phyloP scores from a whole-genome alignment of 2,888 invertebrate species.

The Mantis religiosa region DNA sequence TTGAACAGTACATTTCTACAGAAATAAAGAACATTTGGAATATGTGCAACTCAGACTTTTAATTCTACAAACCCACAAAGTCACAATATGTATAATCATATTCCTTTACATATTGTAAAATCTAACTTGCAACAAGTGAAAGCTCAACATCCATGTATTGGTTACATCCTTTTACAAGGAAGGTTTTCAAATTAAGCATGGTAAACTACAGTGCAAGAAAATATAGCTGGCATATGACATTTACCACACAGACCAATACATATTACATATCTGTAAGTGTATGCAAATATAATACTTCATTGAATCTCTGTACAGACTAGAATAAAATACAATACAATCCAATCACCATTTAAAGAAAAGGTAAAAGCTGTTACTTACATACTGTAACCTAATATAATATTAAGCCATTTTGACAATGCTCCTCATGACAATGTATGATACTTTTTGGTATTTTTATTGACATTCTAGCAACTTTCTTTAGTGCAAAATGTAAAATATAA shows the following conservation, averaged over 20 bases:
- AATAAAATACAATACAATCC: neutral
- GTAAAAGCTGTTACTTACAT: neutral
- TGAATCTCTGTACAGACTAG: neutral
- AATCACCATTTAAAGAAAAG: neutral
- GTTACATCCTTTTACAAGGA: too few species aligned
- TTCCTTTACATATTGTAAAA: too few species aligned
- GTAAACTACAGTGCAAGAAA: neutral
- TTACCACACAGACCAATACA: neutral
- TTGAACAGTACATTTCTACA: too few species aligned
- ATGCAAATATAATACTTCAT: neutral
- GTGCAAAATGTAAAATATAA: neutral
- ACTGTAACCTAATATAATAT: neutral
- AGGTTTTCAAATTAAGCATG: too few species aligned
- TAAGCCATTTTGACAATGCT: neutral
- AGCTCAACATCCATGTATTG: too few species aligned
- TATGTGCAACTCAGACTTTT: too few species aligned
- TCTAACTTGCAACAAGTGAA: too few species aligned
- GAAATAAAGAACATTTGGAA: too few species aligned
- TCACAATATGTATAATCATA: too few species aligned
- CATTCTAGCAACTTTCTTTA: neutral
- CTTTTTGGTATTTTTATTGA: neutral
- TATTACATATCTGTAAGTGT: too few species aligned
- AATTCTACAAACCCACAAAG: too few species aligned
- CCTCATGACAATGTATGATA: neutral
- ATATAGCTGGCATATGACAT: neutral